Conservation (phyloP, 2,113 vertebrate species). For the Pionites leucogaster region DNA sequence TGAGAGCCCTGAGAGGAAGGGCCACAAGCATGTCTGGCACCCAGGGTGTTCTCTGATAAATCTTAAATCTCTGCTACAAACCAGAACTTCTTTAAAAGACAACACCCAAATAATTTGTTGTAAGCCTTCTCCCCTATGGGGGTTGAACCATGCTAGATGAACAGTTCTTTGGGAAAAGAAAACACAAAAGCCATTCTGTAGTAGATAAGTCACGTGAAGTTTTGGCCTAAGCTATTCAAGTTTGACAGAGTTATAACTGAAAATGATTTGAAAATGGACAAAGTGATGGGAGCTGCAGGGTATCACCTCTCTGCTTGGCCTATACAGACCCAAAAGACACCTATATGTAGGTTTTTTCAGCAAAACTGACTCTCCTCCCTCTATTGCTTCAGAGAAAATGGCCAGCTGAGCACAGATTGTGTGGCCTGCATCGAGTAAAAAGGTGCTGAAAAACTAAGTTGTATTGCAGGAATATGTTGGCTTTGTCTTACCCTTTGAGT, state of each 20-base stretch:
- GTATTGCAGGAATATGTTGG: background rate
- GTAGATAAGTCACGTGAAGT: background rate
- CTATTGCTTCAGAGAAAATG: background rate
- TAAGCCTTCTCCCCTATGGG: background rate
- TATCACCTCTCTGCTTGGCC: background rate
- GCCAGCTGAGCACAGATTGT: background rate
- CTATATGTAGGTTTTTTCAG: too few species aligned
- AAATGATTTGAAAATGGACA: background rate
- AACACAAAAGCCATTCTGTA: too few species aligned
- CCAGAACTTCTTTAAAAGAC: background rate
- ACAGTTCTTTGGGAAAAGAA: background rate
- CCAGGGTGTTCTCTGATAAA: background rate
- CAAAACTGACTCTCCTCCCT: background rate
- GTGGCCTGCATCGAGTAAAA: too few species aligned
- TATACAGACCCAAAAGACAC: background rate
- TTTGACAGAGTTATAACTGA: background rate
- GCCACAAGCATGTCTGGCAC: background rate
- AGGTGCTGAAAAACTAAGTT: background rate
- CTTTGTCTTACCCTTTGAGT: background rate
- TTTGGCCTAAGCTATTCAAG: background rate
- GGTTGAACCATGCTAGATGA: background rate
- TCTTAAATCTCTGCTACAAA: background rate
- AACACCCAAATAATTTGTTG: too few species aligned
- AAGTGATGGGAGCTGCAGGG: too few species aligned
- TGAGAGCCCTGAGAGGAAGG: fast-evolving